Conservation (phyloP, 2,797 vertebrate genomes). For the Gymnothorax javanicus region DNA sequence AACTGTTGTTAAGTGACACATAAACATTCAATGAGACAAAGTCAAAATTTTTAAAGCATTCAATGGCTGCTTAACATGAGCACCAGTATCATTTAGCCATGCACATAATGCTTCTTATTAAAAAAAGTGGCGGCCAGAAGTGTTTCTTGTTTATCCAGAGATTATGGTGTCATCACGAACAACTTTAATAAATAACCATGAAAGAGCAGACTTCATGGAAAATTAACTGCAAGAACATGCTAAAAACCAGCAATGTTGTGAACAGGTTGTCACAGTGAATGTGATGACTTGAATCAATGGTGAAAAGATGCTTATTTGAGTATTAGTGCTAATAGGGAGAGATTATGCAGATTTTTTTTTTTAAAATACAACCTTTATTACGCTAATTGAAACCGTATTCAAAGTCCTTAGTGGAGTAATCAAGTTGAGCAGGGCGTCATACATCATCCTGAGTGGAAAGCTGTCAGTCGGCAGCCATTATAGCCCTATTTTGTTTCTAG, state of each 20-base stretch:
- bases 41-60: not conserved
- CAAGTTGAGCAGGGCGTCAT: slow-evolving; percentile 90
- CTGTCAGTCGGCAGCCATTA: slow-evolving; percentile 83
- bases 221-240: not conserved
- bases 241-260: not conserved
- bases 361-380: slow-evolving; percentile 86
- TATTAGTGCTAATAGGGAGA: slow-evolving; percentile 88
- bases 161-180: not conserved
- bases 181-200: not conserved
- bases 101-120: not conserved
- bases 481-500: slow-evolving; percentile 82
- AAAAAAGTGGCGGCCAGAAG: not conserved
- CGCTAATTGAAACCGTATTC: slow-evolving; percentile 92
- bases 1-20: not conserved
- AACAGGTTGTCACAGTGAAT: slow-evolving; percentile 69
- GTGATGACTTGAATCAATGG: slow-evolving; percentile 83
- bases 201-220: not conserved
- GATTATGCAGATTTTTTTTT: slow-evolving; percentile 89
- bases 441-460: slow-evolving; percentile 88
- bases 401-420: slow-evolving; percentile 86
- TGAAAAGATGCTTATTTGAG: slow-evolving; percentile 84
- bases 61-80: not conserved
- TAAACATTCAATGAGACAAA: not conserved
- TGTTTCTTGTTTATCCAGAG: not conserved
- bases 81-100: not conserved